A percentile compares a stretch with the other conserved stretches of the same genome.
phyloP scores from a whole-genome alignment of 2,113 vertebrate species.

The Lophotis ruficrista region DNA sequence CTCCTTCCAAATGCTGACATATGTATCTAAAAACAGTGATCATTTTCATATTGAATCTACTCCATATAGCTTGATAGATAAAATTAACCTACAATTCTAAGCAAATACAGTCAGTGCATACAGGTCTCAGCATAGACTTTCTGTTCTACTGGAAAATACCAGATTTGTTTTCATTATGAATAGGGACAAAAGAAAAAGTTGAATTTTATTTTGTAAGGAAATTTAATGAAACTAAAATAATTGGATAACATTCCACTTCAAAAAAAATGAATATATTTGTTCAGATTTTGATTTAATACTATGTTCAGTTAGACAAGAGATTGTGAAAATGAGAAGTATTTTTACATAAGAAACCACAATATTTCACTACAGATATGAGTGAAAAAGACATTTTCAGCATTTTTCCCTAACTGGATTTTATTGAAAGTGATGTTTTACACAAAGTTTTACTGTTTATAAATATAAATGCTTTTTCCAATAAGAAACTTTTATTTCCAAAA shows the following conservation, averaged over 20 bases:
- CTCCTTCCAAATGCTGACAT: not conserved
- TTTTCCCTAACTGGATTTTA: not conserved
- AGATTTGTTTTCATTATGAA: constrained; percentile 11
- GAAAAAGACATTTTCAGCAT: not conserved
- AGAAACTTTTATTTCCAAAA: not conserved
- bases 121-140: not conserved
- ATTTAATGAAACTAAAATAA: not conserved
- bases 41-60: not conserved
- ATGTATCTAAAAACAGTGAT: not conserved
- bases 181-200: not conserved
- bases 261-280: not conserved
- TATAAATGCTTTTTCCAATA: not conserved
- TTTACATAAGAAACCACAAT: not conserved
- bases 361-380: not conserved
- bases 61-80: not conserved
- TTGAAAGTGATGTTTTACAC: not conserved
- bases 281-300: not conserved
- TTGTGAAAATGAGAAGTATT: not conserved
- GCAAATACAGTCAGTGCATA: not conserved
- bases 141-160: not conserved
- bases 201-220: not conserved
- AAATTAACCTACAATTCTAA: not conserved
- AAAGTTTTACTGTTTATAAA: not conserved
- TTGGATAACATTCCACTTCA: not conserved
- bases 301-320: not conserved